Evolutionary conservation across 1,140 invertebrate genomes (phyloP).

Genomic region (Drosophila murphyi): DNA sequence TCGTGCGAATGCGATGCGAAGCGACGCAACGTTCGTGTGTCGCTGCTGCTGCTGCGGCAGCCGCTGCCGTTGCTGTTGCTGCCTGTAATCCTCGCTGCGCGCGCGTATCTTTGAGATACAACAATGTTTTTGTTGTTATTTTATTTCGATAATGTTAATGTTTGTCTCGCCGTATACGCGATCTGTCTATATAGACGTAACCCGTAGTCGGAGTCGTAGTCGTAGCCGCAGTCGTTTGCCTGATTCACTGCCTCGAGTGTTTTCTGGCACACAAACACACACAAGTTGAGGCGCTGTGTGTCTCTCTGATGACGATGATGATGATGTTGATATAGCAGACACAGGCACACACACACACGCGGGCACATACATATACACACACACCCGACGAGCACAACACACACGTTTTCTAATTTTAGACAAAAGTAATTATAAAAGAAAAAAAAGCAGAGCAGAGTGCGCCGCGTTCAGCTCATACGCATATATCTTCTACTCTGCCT

Average conservation of each 20-base stretch:
- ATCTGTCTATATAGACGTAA: slow-evolving; percentile 74
- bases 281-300: slow-evolving; percentile 39
- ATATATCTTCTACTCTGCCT: slow-evolving; percentile 77
- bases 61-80: slow-evolving; percentile 49
- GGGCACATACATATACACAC: neutral
- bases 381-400: slow-evolving; percentile 64
- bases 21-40: slow-evolving; percentile 50
- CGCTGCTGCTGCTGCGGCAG: slow-evolving; percentile 1
- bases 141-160: slow-evolving; percentile 59
- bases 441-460: slow-evolving; percentile 81
- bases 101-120: slow-evolving; percentile 65
- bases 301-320: slow-evolving; percentile 58
- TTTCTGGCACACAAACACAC: slow-evolving; percentile 68
- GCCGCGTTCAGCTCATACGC: slow-evolving; percentile 77
- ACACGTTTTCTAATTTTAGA: slow-evolving; percentile 85
- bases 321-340: slow-evolving; percentile 82
- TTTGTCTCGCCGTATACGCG: slow-evolving; percentile 80
- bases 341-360: slow-evolving; percentile 44
- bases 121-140: neutral
- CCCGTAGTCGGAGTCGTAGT: slow-evolving; percentile 27
- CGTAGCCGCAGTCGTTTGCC: slow-evolving; percentile 57
- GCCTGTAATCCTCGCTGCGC: slow-evolving; percentile 77
- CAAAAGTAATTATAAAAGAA: slow-evolving; percentile 84
- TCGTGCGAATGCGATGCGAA: slow-evolving; percentile 47
- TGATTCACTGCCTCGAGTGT: slow-evolving; percentile 74